Evolutionary conservation across 1,140 invertebrate genomes (phyloP), one percentile per base, ranked within the genome.

Genomic region (Euschistus heros): DNA sequence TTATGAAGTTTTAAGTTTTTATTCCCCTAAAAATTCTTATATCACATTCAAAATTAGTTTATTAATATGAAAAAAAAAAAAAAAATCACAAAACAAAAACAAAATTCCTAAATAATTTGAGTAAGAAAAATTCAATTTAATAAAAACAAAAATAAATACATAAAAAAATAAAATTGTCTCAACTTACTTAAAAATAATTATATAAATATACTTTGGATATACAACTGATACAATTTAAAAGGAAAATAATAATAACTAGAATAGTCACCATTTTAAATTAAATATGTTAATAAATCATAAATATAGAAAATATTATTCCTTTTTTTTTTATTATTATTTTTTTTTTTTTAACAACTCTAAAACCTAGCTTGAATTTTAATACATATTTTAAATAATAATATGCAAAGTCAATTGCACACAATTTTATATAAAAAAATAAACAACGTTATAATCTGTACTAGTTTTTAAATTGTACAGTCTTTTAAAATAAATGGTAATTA

Each of bases 271-370:
- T 50, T 50, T 50, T 50, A 50, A 50, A 50, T 50, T 50, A 50
- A 50, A 50, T 50, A 50, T 22, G 47, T 50, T 50, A 50, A 50
- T 50, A 50, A 50, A 50, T 50, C 47, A 50, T 50, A 50, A 50
- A 50, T 50, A 50, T 50, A 50, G n/a, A 50, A 47, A 50, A 50
- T 50, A 50, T 50, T n/a, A 50, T 20, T 50, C n/a, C n/a, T 47
- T 47, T n/a, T n/a, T 47, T 20, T 50, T 20, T 50, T n/a, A 50
- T n/a, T 17, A 50, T 20, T 44, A 10, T 17, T 44, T 10, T 10
- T 10, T 10, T 10, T 44, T 44, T 44, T 10, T 50, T 4, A 20
- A 50, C 22, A 20, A 50, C 33, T 10, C 33, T 37, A 37, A 37
- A 4, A 37, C 13, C 33, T 37, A 37, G 10, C 13, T 13, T 37